Evolutionary conservation across 2,888 invertebrate genomes (phyloP).

Genomic region (Cheilosia soror): DNA sequence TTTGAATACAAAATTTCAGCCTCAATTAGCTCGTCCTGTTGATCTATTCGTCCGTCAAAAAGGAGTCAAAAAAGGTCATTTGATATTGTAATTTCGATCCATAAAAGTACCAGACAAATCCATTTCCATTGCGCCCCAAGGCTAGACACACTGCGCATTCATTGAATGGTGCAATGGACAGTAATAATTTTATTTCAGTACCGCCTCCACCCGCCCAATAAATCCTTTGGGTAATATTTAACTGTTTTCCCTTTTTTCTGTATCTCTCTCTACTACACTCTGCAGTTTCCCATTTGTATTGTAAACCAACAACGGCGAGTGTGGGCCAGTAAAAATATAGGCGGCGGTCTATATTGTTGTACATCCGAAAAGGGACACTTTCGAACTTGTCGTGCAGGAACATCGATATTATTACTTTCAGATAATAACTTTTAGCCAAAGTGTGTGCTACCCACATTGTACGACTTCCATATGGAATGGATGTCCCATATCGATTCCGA

Average conservation of each 20-base stretch:
- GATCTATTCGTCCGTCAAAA: not conserved
- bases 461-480: not conserved
- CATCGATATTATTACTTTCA: constrained; percentile 56
- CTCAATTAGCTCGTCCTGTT: no score
- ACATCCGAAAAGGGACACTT: constrained; percentile 24
- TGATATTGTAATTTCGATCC: constrained; percentile 37
- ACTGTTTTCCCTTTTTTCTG: not conserved
- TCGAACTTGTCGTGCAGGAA: constrained; percentile 15
- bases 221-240: constrained; percentile 36
- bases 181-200: constrained; percentile 15
- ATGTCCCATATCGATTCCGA: constrained; percentile 25
- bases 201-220: not conserved
- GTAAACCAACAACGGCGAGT: not conserved
- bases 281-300: constrained; percentile 1
- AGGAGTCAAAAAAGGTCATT: constrained; percentile 10
- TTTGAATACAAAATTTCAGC: no score
- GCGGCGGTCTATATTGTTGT: not conserved
- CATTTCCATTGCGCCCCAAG: constrained; percentile 12
- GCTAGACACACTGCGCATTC: constrained; percentile 18
- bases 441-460: constrained; percentile 30
- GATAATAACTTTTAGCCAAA: constrained; percentile 57
- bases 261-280: not conserved
- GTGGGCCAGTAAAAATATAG: not conserved
- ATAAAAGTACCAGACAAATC: constrained; percentile 13
- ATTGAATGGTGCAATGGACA: constrained; percentile 35